Evolutionary conservation across 1,140 invertebrate genomes (phyloP), one percentile per base, ranked within the genome.

Genomic region (Nautilus pompilius): DNA sequence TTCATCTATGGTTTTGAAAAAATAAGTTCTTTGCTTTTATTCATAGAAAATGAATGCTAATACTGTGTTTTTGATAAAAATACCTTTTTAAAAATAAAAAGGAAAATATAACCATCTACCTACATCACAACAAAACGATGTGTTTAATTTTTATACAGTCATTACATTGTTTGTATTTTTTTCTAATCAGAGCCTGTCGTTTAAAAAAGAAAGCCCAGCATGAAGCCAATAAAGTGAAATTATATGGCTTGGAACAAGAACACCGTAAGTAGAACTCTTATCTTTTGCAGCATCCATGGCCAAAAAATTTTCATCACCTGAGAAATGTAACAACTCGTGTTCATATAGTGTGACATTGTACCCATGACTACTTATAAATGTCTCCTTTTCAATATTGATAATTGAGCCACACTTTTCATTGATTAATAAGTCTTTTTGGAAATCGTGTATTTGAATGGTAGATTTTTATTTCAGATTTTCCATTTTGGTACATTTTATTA

Each of bases 201-300:
- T 57, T 84, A 24, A 83, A 83, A 69, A 83, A 83, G 68, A 83
- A 83, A 34, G 82, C 82, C 0, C 82, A 83, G 60, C 82, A 83
- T 66, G 82, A 84, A 62, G 82, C 82, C 3, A 82, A 84, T 66
- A 84, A 84, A 68, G 58, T 99, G 34, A 98, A 98, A 85, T 84
- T 98, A 2, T 91, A 89, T 81, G 96, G 95, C 29, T 84, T 99
- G 54, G 93, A 97, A 84, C 87, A 89, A 76, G 96, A 99, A 84
- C 95, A 98, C 79, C 91, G 93, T 95, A 86, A 89, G 89, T 88
- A 46, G 32, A 24, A 58, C 45, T 70, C 24, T 24, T 73, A 6
- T 62, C 20, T 36, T 65, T 17, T 26, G 26, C 22, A 2, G 6
- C 15, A 8, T 51, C 29, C 29, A 29, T 36, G n/a, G n/a, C 28